These are phyloP conservation scores for Sesamia nonagrioides DNA, from an alignment of 1,140 invertebrate genomes.

Conservation along the genomic window DNA sequence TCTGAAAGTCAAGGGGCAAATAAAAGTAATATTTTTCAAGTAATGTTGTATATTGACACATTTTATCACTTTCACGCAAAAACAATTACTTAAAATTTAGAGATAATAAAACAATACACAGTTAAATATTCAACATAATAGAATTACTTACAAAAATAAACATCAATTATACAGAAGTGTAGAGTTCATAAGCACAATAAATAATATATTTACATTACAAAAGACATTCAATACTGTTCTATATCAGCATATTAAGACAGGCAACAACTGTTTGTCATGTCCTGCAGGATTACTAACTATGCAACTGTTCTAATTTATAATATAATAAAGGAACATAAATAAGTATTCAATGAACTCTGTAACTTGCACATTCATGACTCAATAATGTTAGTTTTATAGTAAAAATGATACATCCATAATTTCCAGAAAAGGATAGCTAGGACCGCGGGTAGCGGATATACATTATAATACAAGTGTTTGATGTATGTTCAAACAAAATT, in stretches of 20 bases:
- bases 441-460: background rate
- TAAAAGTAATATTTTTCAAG: conserved; percentile 75
- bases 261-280: background rate
- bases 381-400: conserved; percentile 2
- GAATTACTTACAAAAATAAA: conserved; percentile 79
- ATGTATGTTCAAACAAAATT: conserved; percentile 19
- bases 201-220: conserved; percentile 76
- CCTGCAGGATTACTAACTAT: conserved; percentile 4
- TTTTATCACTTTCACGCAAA: conserved; percentile 83
- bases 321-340: conserved; percentile 33
- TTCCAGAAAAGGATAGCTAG: background rate
- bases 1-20: conserved; percentile 57
- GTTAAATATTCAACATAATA: conserved; percentile 84
- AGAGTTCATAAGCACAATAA: conserved; percentile 75
- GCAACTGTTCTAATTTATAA: background rate
- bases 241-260: conserved; percentile 33
- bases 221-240: conserved; percentile 51
- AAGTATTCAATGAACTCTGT: background rate
- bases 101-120: conserved; percentile 83
- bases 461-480: conserved; percentile 4
- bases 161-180: conserved; percentile 71
- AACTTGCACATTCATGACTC: conserved; percentile 17
- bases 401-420: background rate
- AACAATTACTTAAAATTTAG: conserved; percentile 84
- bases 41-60: conserved; percentile 86